Conservation (phyloP, 2,113 vertebrate genomes). For the Xiphorhynchus elegans region DNA sequence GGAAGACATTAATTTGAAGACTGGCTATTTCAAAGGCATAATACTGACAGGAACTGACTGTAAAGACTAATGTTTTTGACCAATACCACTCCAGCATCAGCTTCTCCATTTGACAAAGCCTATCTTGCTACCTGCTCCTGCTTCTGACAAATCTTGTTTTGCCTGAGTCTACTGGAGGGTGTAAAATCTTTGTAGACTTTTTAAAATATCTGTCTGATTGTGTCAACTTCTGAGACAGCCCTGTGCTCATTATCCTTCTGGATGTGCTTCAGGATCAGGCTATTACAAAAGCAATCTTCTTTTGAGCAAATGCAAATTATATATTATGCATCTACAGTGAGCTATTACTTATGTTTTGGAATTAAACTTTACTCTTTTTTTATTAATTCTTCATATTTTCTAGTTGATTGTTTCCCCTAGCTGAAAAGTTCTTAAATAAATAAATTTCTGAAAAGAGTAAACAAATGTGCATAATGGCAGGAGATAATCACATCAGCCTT, state of each 20-base stretch:
- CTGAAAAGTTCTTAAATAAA: not conserved
- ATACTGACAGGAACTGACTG: not conserved
- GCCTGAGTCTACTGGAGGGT: not conserved
- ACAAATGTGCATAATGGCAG: not conserved
- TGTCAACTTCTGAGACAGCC: not conserved
- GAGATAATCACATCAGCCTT: not conserved
- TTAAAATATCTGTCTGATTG: not conserved
- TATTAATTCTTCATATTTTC: not conserved
- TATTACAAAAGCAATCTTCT: not conserved
- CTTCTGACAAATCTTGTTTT: conserved; percentile 12
- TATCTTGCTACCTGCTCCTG: not conserved
- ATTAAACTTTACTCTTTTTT: not conserved
- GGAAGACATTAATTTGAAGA: not conserved
- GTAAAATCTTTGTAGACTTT: not conserved
- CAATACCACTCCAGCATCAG: not conserved
- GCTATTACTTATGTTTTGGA: not conserved
- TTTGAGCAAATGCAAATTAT: not conserved
- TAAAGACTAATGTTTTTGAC: not conserved
- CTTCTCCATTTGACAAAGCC: not conserved
- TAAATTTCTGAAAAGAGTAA: not conserved
- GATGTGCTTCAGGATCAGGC: not conserved
- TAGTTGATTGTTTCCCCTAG: not conserved
- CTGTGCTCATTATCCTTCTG: not conserved
- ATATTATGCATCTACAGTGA: not conserved
- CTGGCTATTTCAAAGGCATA: not conserved